A percentile compares a stretch with the other conserved stretches of the same genome.
Conservation (phyloP, 2,113 vertebrate genomes). For the Neoarius graeffei region DNA sequence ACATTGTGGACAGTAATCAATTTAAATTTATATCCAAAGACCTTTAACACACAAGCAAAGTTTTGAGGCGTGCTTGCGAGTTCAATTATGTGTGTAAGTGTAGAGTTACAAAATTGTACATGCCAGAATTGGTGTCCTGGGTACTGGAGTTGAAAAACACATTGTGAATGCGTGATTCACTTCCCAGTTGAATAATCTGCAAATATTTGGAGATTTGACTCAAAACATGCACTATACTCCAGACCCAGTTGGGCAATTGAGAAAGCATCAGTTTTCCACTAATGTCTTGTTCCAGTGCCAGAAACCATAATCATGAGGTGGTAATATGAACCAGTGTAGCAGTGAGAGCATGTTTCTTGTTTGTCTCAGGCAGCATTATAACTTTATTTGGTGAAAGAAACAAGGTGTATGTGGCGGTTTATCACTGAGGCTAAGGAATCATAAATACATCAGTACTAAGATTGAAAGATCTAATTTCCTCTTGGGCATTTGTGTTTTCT, state of each 20-base stretch:
- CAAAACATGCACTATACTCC: constrained; percentile 3
- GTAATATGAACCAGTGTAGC: constrained; percentile 13
- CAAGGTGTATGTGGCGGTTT: constrained; percentile 14
- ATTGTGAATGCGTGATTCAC: neutral
- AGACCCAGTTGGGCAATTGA: constrained; percentile 16
- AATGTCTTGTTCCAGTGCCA: constrained; percentile 12
- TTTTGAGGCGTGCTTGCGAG: neutral
- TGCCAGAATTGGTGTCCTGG: neutral
- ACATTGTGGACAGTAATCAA: neutral
- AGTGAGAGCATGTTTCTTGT: constrained; percentile 26
- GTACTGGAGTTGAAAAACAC: neutral
- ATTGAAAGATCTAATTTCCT: constrained; percentile 45
- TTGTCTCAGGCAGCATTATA: constrained; percentile 43
- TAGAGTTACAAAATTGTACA: neutral
- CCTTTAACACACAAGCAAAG: neutral
- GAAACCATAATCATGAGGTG: constrained; percentile 25
- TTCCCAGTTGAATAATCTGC: neutral
- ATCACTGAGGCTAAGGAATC: constrained; percentile 30
- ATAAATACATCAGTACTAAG: constrained; percentile 48
- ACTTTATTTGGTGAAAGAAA: constrained; percentile 43
- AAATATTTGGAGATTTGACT: constrained; percentile 11
- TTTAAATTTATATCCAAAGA: neutral
- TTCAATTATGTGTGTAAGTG: neutral
- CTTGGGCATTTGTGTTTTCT: constrained; percentile 36
- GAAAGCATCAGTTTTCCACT: constrained; percentile 13